These are phyloP conservation scores for Rhabdornis inornatus DNA, from an alignment of 2,113 vertebrate species.

Conservation along the genomic window DNA sequence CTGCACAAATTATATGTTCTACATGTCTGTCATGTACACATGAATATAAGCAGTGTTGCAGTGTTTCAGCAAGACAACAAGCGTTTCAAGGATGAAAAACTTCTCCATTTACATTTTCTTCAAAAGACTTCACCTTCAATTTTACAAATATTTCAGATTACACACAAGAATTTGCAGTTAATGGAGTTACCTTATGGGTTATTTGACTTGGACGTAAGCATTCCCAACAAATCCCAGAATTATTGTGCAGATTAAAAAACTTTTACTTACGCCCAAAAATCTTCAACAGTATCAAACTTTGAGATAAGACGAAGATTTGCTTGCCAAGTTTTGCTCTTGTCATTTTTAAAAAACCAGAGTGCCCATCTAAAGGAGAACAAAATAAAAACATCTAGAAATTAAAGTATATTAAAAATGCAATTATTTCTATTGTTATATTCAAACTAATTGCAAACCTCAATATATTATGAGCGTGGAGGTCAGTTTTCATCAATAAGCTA, in stretches of 20 bases:
- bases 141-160: background rate
- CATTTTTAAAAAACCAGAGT: constrained; percentile 99
- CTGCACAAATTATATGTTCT: background rate
- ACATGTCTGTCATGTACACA: accelerated
- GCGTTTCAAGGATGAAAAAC: background rate
- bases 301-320: constrained; percentile 97
- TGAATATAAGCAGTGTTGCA: background rate
- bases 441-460: background rate
- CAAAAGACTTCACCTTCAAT: background rate
- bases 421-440: background rate
- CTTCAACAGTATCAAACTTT: constrained; percentile 97
- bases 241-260: background rate
- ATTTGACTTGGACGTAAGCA: background rate
- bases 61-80: background rate
- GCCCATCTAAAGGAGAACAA: constrained; percentile 85
- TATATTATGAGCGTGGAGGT: background rate
- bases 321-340: constrained; percentile 99
- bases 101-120: background rate
- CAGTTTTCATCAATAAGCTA: background rate
- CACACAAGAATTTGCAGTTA: background rate
- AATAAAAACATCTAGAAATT: background rate
- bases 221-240: background rate
- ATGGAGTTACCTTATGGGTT: background rate
- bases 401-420: background rate
- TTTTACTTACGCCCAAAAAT: constrained; percentile 98